These are phyloP conservation scores for Smutsia temminckii DNA, from an alignment of 2,797 vertebrate species.

Conservation along the genomic window DNA sequence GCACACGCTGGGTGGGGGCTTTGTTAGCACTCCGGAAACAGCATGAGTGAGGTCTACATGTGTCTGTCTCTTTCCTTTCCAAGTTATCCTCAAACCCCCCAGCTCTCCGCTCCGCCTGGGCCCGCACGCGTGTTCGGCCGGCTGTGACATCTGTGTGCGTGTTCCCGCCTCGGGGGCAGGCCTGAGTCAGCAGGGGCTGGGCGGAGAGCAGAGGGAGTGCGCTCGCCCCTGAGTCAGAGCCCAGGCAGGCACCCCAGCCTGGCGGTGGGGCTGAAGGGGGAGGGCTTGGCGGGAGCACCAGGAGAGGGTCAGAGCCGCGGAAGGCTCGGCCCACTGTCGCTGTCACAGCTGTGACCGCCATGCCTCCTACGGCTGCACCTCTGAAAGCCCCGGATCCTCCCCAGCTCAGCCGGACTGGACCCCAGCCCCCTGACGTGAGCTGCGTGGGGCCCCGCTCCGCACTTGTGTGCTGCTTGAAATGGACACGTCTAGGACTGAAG, in stretches of 20 bases:
- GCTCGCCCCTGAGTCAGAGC: neutral
- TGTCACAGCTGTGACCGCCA: fast-evolving
- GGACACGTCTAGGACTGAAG: too few relatives aligned
- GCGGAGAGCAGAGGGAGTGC: neutral
- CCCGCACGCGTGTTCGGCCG: fast-evolving
- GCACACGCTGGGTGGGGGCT: too few relatives aligned
- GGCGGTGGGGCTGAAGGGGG: too few relatives aligned
- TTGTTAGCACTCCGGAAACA: neutral
- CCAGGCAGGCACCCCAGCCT: neutral
- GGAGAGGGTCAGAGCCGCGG: neutral
- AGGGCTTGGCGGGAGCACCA: too few relatives aligned
- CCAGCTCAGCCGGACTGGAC: neutral
- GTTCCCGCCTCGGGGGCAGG: neutral
- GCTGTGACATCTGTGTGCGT: neutral
- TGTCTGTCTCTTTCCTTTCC: neutral
- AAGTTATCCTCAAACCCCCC: fast-evolving
- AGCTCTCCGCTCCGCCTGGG: neutral
- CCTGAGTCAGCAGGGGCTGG: neutral
- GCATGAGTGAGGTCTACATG: fast-evolving
- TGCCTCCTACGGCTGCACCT: too few relatives aligned
- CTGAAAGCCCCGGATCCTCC: fast-evolving
- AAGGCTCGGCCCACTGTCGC: fast-evolving
- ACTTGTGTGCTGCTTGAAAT: fast-evolving
- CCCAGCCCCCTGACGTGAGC: fast-evolving
- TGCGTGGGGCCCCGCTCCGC: fast-evolving